Percentiles rank a stretch among this genome's conserved stretches.
Conservation (phyloP, 2,888 invertebrate genomes). For the Amiota communis region DNA sequence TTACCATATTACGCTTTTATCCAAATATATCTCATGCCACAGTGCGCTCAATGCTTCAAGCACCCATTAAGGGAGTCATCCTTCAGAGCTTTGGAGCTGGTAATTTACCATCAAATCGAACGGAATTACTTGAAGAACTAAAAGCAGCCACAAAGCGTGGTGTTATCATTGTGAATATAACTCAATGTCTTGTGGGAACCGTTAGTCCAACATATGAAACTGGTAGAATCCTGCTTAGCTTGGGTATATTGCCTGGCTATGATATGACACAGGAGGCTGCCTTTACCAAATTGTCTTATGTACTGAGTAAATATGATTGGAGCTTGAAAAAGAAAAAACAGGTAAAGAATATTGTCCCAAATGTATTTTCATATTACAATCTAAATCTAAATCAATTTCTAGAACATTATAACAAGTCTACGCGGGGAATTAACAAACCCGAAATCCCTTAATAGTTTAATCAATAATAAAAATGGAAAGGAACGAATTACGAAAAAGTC, state of each 20-base stretch:
- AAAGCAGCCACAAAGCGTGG: conserved; percentile 81
- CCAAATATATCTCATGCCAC: conserved; percentile 90
- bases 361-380: not conserved
- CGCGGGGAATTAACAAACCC: conserved; percentile 83
- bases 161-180: conserved; percentile 90
- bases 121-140: conserved; percentile 83
- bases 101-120: conserved; percentile 88
- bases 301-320: conserved; percentile 85
- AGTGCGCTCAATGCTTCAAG: conserved; percentile 80
- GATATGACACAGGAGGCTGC: conserved; percentile 90
- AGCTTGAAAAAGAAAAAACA: conserved; percentile 78
- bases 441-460: conserved; percentile 39
- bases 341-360: conserved; percentile 71
- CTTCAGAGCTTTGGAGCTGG: conserved; percentile 94
- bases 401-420: conserved; percentile 84
- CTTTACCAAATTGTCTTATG: conserved; percentile 90
- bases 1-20: conserved; percentile 88
- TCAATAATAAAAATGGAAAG: not conserved
- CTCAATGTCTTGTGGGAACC: conserved; percentile 89
- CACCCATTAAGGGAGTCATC: conserved; percentile 87
- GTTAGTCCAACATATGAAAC: conserved; percentile 87
- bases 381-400: conserved; percentile 32
- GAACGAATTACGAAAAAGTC: no score
- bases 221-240: conserved; percentile 76
- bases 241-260: conserved; percentile 66